Conservation (phyloP, 2,113 vertebrate genomes). For the Xiphophorus hellerii region DNA sequence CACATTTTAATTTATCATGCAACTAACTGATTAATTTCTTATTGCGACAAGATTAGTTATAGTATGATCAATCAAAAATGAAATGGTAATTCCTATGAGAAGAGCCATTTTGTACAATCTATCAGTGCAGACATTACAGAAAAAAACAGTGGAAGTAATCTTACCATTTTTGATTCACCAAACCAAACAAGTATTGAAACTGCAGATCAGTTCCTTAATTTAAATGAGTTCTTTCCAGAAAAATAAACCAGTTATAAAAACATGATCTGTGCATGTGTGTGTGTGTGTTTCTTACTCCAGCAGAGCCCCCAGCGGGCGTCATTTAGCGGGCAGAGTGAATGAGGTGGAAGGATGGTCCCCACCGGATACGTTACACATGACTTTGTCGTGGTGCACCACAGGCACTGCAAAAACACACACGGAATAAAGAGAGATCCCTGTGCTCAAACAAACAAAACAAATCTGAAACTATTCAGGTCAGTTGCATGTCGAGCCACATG, state of each 20-base stretch:
- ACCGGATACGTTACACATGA: slow-evolving; percentile 87
- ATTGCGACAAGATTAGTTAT: too few species aligned
- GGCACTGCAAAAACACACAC: slow-evolving; percentile 79
- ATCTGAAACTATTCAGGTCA: slow-evolving; percentile 6
- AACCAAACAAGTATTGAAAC: not conserved
- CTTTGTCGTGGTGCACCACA: slow-evolving; percentile 88
- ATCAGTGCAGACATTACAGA: too few species aligned
- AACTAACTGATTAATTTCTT: too few species aligned
- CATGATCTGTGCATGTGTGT: not conserved
- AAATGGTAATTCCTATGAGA: too few species aligned
- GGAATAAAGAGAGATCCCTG: not conserved
- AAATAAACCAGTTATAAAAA: not conserved
- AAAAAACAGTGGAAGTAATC: too few species aligned
- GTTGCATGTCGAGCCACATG: not conserved
- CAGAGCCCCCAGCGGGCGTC: slow-evolving; percentile 94
- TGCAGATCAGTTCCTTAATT: not conserved
- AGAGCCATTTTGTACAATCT: too few species aligned
- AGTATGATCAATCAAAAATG: too few species aligned
- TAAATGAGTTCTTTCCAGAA: not conserved
- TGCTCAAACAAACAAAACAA: slow-evolving; percentile 5
- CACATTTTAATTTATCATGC: too few species aligned
- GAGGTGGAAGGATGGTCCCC: slow-evolving; percentile 83
- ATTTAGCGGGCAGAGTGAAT: slow-evolving; percentile 82
- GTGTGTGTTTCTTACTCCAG: slow-evolving; percentile 85
- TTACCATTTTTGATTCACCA: not conserved